These are phyloP conservation scores for Carcinoscorpius rotundicauda DNA, from an alignment of 1,140 invertebrate species.

Conservation along the genomic window DNA sequence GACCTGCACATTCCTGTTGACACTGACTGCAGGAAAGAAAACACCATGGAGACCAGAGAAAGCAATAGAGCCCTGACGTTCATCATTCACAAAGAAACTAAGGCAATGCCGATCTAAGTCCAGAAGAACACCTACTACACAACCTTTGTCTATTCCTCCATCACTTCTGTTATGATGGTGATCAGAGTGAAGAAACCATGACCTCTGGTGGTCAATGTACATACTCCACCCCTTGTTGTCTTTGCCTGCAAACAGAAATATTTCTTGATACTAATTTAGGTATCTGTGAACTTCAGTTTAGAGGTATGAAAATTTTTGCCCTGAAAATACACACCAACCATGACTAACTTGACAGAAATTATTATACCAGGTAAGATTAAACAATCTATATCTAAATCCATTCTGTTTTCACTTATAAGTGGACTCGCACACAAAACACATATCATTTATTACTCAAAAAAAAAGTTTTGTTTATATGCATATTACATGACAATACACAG, in stretches of 20 bases:
- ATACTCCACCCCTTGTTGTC: conserved; percentile 97
- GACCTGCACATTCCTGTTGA: conserved; percentile 87
- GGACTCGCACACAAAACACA: too few species aligned
- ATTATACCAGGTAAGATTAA: too few species aligned
- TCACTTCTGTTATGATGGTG: conserved; percentile 78
- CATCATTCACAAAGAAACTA: conserved; percentile 88
- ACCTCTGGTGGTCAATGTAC: conserved; percentile 91
- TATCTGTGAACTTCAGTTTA: too few species aligned
- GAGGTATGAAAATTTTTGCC: too few species aligned
- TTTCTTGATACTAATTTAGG: too few species aligned
- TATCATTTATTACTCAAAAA: too few species aligned
- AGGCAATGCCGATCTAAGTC: conserved; percentile 82
- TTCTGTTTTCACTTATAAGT: too few species aligned
- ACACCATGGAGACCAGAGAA: conserved; percentile 73
- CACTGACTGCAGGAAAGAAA: conserved; percentile 94
- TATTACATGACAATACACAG: too few species aligned
- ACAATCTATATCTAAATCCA: too few species aligned
- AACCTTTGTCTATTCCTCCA: conserved; percentile 72
- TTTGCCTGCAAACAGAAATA: conserved; percentile 53
- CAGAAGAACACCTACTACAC: conserved; percentile 78
- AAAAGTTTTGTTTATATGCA: too few species aligned
- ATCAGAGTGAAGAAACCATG: conserved; percentile 86
- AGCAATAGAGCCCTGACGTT: conserved; percentile 62
- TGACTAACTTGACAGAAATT: too few species aligned
- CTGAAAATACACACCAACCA: too few species aligned